Percentiles rank a stretch among this genome's conserved stretches.
These are phyloP conservation scores for Nanorana parkeri DNA, from an alignment of 2,113 vertebrate genomes.

Conservation along the genomic window DNA sequence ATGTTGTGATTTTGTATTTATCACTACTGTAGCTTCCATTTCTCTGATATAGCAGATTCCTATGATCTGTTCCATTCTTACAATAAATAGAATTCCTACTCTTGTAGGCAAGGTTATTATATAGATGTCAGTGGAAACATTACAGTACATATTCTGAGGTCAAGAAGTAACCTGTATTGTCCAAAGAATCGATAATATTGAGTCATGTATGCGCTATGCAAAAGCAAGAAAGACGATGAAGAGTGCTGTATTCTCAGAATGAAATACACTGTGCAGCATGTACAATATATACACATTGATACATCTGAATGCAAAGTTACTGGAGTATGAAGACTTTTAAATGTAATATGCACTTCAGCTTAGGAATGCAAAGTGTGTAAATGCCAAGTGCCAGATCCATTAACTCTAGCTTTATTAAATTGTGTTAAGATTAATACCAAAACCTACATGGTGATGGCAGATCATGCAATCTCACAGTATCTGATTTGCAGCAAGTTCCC, in stretches of 20 bases:
- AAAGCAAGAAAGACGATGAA: neutral
- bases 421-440: conserved; percentile 59
- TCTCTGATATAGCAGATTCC: too few relatives aligned
- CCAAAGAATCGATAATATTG: neutral
- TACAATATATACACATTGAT: neutral
- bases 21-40: too few relatives aligned
- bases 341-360: conserved; percentile 61
- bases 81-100: neutral
- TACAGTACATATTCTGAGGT: neutral
- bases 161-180: neutral
- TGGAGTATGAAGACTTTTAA: conserved; percentile 64
- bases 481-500: conserved; percentile 21
- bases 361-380: conserved; percentile 68
- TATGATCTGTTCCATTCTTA: too few relatives aligned
- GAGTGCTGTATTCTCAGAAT: neutral
- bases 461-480: conserved; percentile 9
- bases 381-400: conserved; percentile 64
- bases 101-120: neutral
- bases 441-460: conserved; percentile 40
- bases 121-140: neutral
- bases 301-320: neutral
- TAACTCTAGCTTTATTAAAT: conserved; percentile 61
- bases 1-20: too few relatives aligned
- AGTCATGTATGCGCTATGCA: conserved; percentile 3
- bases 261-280: neutral